phyloP scores from a whole-genome alignment of 2,888 invertebrate species.

The Heteromurus nitidus region DNA sequence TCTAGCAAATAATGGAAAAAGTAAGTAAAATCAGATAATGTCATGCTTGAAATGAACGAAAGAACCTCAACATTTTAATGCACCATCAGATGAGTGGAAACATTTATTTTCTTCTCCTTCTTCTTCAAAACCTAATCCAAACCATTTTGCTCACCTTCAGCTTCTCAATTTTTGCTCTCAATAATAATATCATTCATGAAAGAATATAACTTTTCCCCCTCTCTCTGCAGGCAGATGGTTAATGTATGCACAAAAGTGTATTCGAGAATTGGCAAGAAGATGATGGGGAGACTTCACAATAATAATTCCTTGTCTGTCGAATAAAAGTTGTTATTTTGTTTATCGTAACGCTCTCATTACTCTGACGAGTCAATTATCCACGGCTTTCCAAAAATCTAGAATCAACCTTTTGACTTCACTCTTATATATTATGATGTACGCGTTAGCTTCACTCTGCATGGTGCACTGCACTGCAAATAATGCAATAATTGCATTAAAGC shows the following conservation, averaged over 20 bases:
- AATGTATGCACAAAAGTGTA: background rate
- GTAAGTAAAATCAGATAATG: conserved; percentile 43
- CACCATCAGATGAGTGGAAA: conserved; percentile 25
- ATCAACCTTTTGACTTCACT: conserved; percentile 57
- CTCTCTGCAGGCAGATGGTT: conserved; percentile 12
- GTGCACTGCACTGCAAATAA: background rate
- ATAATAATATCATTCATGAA: too few species aligned
- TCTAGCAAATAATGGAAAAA: conserved; percentile 38
- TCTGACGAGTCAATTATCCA: conserved; percentile 50
- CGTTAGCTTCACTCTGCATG: background rate
- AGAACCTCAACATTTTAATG: conserved; percentile 11
- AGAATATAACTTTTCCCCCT: too few species aligned
- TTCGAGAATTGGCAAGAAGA: conserved; percentile 1
- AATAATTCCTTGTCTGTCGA: too few species aligned
- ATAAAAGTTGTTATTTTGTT: conserved; percentile 47
- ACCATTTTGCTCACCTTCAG: conserved; percentile 32
- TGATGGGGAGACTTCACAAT: background rate
- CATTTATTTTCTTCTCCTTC: too few species aligned
- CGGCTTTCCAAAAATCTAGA: conserved; percentile 54
- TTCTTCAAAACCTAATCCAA: conserved; percentile 44
- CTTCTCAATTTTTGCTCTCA: conserved; percentile 37
- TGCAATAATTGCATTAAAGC: conserved; percentile 15
- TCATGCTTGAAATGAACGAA: conserved; percentile 56
- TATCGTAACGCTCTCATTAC: conserved; percentile 59
- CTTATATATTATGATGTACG: too few species aligned